Base-by-base conservation (phyloP, 2,113 vertebrate genomes). In the Gymnogyps californianus region DNA sequence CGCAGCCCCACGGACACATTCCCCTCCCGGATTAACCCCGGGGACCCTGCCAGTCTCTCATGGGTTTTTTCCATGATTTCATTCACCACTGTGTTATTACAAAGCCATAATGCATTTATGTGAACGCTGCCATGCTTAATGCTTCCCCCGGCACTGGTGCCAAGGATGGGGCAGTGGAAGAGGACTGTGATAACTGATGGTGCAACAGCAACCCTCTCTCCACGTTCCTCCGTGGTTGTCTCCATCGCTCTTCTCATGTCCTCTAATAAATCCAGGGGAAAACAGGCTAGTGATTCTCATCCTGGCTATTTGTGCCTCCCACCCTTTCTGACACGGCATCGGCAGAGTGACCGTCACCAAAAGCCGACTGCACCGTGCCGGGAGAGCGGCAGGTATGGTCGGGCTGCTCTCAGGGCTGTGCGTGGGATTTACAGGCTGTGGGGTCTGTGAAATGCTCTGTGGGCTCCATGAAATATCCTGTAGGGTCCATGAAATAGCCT, bases 281-380 rank as follows among this genome's bases (percentile, higher is more conserved):
- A 80, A 62, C 8, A 3, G 9, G 38, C 32, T 42, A 13, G 16
- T 47, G 89, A 46, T 38, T 26, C 20, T 79, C 65, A 55, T 64
- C 74, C 29, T 4, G 1, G 32, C 22, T 87, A 10, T 57, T 61
- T 21, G 17, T 61, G 26, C 52, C 64, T 86, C 64, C 36, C 28
- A n/a, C 34, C 34, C 7, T 77, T 89, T 79, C 82, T 1, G 0
- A 38, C 14, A 22, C 0, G 6, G 52, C 58, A 28, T 13, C 1
- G 1, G 13, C 70, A 79, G 38, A 28, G 54, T 25, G 44, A 32
- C 70, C 1, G 2, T 62, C 67, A 65, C 71, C 19, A 6, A 65
- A 76, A 83, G 22, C 36, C 0, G 0, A 4, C 51, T 67, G 67
- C 47, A 26, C 24, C 1, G 1, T 10, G 18, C 42, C 11, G 13